Conservation (phyloP, 2,113 vertebrate species). For the Colinus virginianus region DNA sequence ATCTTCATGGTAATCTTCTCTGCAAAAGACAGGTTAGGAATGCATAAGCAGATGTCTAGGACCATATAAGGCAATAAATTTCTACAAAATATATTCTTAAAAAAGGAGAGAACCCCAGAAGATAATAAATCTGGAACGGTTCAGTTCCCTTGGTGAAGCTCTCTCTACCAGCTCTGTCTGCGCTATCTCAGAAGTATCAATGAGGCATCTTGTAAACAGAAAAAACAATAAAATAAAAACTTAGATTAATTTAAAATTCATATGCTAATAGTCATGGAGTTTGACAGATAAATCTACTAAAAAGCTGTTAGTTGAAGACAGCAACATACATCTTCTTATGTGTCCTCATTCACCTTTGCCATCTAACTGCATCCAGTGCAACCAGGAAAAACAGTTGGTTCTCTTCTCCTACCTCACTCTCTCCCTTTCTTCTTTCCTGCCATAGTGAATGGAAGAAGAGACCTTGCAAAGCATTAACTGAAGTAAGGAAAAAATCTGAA, state of each 20-base stretch:
- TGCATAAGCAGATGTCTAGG: not conserved
- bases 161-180: not conserved
- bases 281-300: conserved; percentile 17
- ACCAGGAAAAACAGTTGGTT: not conserved
- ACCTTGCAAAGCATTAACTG: conserved; percentile 38
- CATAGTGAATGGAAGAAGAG: not conserved
- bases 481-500: not conserved
- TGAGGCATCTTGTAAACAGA: not conserved
- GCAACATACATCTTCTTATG: not conserved
- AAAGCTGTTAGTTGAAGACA: not conserved
- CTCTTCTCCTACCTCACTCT: not conserved
- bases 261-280: not conserved
- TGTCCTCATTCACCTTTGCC: not conserved
- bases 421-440: conserved; percentile 36
- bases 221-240: not conserved
- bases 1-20: conserved; percentile 87
- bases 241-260: conserved; percentile 15
- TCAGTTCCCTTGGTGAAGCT: not conserved
- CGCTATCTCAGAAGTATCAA: not conserved
- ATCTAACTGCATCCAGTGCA: not conserved
- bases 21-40: conserved; percentile 64
- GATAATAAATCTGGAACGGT: not conserved
- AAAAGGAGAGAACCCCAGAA: not conserved
- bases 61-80: not conserved
- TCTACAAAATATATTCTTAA: not conserved